Base-by-base conservation (phyloP, 2,797 vertebrate species). In the Argyrosomus regius region DNA sequence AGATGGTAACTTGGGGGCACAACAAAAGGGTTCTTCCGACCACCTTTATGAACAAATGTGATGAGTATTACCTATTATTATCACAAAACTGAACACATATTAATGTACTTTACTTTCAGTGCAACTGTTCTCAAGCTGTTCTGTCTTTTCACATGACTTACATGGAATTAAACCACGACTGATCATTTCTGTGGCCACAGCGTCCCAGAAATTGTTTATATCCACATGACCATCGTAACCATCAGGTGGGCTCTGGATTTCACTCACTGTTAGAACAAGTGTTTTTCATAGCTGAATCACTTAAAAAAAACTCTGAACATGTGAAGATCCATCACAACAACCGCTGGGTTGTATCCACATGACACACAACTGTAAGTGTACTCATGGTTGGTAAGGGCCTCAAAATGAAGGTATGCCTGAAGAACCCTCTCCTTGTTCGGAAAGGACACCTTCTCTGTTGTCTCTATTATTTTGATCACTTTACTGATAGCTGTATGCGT, bases 151-250 rank as follows among this genome's bases (percentile, higher is more conserved):
- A 24, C 39, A 61, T 3, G 39, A 61, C 39, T 61, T 61, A 45
- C 59, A 60, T 60, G 35, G 39, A 60, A 60, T 60, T 35, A 39
- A 59, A 3, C 28, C 56, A 3, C 17, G 56, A 20, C 56, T 35
- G 17, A 58, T 31, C 20, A 60, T 41, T 60, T 60, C 20, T 60
- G 58, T 60, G 58, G 35, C 58, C 28, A 58, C 56, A 58, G 56
- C 17, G 8, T 58, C 28, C 56, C 28, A 58, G 28, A 60, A n/a
- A 7, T 43, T 7, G 50, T 58, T 35, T n/a, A 22, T 22, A 39
- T 59, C 54, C 54, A 57, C 26, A 57, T 57, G 26, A 57, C 54
- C 26, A 57, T 31, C 26, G 4, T 57, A 57, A 57, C 5, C 8
- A 10, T 18, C 26, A 31, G 26, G 54, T 31, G 26, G 57, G 5